Evolutionary conservation across 2,113 vertebrate genomes (phyloP).

Genomic region (Stercorarius parasiticus): DNA sequence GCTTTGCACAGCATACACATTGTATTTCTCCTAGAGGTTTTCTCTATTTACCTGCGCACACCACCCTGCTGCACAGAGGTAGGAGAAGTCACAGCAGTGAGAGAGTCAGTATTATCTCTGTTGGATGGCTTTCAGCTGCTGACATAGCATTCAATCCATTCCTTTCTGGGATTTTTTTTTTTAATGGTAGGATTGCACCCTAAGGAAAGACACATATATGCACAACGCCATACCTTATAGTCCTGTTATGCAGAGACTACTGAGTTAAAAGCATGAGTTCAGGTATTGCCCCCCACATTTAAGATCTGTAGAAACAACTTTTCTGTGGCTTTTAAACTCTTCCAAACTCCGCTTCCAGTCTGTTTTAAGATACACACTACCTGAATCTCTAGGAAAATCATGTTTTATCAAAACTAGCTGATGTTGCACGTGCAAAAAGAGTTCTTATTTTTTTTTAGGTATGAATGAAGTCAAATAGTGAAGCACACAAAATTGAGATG

Average conservation of each 20-base stretch:
- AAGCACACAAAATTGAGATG: not conserved
- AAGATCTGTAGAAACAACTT: not conserved
- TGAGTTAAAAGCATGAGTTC: not conserved
- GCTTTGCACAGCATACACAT: not conserved
- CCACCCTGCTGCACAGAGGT: not conserved
- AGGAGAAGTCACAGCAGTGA: not conserved
- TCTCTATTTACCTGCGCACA: not conserved
- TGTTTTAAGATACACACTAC: not conserved
- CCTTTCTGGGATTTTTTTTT: not conserved
- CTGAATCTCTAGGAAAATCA: not conserved
- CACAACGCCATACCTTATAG: not conserved
- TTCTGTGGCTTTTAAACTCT: not conserved
- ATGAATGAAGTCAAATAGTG: not conserved
- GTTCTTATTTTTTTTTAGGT: not conserved
- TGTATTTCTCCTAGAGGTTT: not conserved
- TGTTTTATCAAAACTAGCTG: not conserved
- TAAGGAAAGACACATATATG: not conserved
- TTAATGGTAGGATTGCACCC: accelerated
- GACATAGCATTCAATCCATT: not conserved
- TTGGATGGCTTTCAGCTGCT: not conserved
- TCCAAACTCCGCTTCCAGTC: not conserved
- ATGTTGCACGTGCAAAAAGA: not conserved
- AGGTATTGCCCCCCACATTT: not conserved
- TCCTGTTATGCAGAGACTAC: not conserved
- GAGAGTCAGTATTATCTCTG: not conserved